Evolutionary conservation across 2,113 vertebrate species (phyloP).

Genomic region (Mormyrus iriodes): DNA sequence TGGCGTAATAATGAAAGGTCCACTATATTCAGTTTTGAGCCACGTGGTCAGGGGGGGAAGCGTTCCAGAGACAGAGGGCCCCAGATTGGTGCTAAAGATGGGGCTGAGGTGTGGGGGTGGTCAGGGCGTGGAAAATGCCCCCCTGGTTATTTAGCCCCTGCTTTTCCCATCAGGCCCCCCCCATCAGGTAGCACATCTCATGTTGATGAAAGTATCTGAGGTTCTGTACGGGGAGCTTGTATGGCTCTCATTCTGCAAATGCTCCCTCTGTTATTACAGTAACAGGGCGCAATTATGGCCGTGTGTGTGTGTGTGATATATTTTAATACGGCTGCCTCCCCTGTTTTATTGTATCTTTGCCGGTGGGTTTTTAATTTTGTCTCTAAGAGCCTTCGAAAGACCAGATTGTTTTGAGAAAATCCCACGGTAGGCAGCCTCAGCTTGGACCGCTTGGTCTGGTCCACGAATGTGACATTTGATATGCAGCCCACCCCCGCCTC

Average conservation of each 20-base stretch:
- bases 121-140: background rate
- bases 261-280: slow-evolving; percentile 21
- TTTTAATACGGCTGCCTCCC: background rate
- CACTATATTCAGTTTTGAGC: background rate
- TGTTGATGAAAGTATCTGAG: slow-evolving; percentile 15
- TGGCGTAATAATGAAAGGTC: background rate
- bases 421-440: too few species aligned
- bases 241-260: background rate
- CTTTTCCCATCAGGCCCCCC: background rate
- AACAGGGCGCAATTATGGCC: slow-evolving; percentile 23
- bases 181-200: background rate
- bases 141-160: background rate
- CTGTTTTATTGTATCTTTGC: background rate
- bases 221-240: background rate
- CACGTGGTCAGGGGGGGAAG: background rate
- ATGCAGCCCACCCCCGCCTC: background rate
- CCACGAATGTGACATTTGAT: background rate
- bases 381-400: background rate
- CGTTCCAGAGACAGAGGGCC: background rate
- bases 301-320: background rate
- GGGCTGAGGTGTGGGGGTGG: background rate
- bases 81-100: background rate
- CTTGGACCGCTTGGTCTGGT: background rate
- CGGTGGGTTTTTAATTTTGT: background rate
- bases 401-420: background rate